These are phyloP conservation scores for Orthosia gracilis DNA, from an alignment of 2,888 invertebrate genomes.

Conservation along the genomic window DNA sequence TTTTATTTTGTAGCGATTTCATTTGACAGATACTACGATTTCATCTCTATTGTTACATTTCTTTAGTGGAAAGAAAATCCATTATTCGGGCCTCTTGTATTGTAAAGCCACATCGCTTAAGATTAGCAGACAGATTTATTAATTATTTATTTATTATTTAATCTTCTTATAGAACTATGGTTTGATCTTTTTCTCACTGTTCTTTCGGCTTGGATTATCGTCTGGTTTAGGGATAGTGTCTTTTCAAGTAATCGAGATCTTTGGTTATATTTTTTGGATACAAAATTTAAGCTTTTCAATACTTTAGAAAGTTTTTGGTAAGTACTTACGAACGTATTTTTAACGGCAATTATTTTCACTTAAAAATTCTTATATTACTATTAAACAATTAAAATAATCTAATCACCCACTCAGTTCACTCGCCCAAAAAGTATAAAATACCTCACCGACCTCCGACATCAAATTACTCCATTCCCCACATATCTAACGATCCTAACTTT, in stretches of 20 bases:
- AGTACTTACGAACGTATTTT: accelerated
- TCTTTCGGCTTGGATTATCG: neutral
- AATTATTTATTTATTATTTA: too few relatives aligned
- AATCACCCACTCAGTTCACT: neutral
- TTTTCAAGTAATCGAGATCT: neutral
- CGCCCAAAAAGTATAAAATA: slow-evolving; percentile 16
- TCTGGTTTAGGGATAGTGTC: neutral
- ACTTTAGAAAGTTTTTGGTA: neutral
- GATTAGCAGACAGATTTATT: slow-evolving; percentile 60
- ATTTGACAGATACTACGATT: slow-evolving; percentile 79
- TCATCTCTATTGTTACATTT: slow-evolving; percentile 76
- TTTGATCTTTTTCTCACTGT: neutral
- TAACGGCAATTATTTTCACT: neutral
- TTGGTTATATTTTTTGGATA: too few relatives aligned
- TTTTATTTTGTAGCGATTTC: slow-evolving; percentile 77
- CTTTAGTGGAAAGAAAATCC: slow-evolving; percentile 65
- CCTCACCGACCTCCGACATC: slow-evolving; percentile 23
- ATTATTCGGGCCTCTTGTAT: slow-evolving; percentile 64
- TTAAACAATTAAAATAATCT: neutral
- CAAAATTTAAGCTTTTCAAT: neutral
- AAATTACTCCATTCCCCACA: slow-evolving; percentile 43
- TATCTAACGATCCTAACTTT: slow-evolving; percentile 58
- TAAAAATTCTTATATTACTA: neutral
- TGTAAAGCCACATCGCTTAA: slow-evolving; percentile 60
- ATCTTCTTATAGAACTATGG: slow-evolving; percentile 48